These are phyloP conservation scores for Branchinecta lindahli DNA, from an alignment of 1,140 invertebrate species.

Conservation along the genomic window DNA sequence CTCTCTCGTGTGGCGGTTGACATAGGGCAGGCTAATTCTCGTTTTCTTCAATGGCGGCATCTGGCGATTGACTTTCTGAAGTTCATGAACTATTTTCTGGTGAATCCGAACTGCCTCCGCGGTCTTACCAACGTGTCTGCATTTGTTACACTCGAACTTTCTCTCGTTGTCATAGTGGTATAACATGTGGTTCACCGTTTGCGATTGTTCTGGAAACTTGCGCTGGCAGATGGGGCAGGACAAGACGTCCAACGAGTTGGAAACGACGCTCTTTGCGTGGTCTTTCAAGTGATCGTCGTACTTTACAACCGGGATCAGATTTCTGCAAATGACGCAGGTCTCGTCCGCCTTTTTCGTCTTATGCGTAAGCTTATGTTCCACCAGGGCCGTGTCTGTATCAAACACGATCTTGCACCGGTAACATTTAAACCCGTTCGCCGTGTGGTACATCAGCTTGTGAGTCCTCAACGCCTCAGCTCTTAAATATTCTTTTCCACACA, in stretches of 20 bases:
- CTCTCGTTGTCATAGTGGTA: background rate
- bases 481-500: no score
- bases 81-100: background rate
- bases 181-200: background rate
- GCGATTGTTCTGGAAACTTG: background rate
- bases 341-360: no score
- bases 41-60: background rate
- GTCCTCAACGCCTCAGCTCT: no score
- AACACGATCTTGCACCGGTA: no score
- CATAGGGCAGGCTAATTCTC: background rate
- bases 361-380: no score
- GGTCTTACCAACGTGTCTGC: background rate
- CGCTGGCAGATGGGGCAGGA: background rate
- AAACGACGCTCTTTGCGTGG: background rate
- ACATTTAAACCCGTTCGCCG: no score
- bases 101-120: background rate
- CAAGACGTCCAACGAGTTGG: background rate
- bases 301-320: no score
- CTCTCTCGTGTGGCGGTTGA: background rate
- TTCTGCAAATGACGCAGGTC: no score
- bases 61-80: background rate
- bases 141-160: background rate
- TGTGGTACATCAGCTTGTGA: no score
- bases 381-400: no score
- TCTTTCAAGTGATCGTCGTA: background rate